These are phyloP conservation scores for Thamnaconus septentrionalis DNA, from an alignment of 2,113 vertebrate genomes.

Conservation along the genomic window DNA sequence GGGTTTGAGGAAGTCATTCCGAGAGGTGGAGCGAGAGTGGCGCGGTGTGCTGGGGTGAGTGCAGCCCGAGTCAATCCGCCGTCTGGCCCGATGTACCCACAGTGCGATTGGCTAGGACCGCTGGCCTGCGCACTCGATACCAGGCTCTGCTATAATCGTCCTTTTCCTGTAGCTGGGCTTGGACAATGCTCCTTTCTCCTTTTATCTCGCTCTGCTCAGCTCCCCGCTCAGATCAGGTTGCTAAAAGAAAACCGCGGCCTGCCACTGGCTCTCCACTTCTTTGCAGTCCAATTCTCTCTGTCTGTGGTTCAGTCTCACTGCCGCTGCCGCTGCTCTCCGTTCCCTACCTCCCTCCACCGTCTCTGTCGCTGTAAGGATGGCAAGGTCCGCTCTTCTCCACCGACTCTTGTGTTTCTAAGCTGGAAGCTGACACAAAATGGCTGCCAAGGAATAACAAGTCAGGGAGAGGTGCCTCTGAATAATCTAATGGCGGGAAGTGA, in stretches of 20 bases:
- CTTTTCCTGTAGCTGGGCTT: constrained; percentile 65
- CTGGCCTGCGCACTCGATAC: constrained; percentile 65
- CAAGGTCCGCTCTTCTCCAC: constrained; percentile 22
- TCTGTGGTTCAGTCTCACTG: constrained; percentile 5
- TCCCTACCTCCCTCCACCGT: not conserved
- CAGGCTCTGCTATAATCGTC: constrained; percentile 67
- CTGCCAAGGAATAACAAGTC: not conserved
- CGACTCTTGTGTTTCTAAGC: constrained; percentile 5
- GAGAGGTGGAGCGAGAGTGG: constrained; percentile 15
- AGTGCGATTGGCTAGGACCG: constrained; percentile 58
- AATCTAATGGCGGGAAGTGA: too few species aligned
- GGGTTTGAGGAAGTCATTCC: constrained; percentile 18
- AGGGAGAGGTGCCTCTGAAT: too few species aligned
- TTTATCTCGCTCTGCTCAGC: constrained; percentile 67
- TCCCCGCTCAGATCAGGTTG: constrained; percentile 69
- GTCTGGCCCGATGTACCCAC: constrained; percentile 50
- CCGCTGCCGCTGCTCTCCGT: constrained; percentile 1
- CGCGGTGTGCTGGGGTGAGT: constrained; percentile 10
- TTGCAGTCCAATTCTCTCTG: constrained; percentile 5
- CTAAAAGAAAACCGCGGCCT: constrained; percentile 61
- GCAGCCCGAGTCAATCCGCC: constrained; percentile 43
- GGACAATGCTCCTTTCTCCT: constrained; percentile 68
- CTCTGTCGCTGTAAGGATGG: constrained; percentile 20
- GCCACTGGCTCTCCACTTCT: constrained; percentile 37
- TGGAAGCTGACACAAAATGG: constrained; percentile 34